Conservation (phyloP, 2,888 invertebrate species). For the Nezara viridula region DNA sequence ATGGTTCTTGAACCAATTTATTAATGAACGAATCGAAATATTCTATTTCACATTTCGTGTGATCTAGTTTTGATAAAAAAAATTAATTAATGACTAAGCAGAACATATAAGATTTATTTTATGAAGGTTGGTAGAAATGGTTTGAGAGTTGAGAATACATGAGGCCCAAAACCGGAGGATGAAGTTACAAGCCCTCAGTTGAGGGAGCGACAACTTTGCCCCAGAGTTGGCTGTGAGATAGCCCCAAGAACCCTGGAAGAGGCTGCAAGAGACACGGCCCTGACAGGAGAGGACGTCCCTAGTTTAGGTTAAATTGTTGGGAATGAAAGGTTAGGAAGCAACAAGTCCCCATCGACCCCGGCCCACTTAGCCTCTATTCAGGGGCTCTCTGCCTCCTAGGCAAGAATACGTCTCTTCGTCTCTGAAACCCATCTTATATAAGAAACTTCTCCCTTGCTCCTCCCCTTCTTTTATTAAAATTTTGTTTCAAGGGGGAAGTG, state of each 20-base stretch:
- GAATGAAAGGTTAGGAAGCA: constrained; percentile 9
- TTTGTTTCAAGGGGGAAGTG: constrained; percentile 14
- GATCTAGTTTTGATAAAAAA: too few relatives aligned
- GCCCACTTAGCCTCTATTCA: constrained; percentile 2
- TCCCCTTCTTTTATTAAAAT: not conserved
- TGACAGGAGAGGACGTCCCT: constrained; percentile 18
- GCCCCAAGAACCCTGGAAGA: not conserved
- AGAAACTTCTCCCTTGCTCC: not conserved
- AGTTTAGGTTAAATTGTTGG: constrained; percentile 34
- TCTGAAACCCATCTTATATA: not conserved
- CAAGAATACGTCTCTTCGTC: constrained; percentile 20
- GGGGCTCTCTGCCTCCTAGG: not conserved
- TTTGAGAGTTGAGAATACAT: too few relatives aligned
- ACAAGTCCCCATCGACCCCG: constrained; percentile 23
- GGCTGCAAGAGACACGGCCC: not conserved
- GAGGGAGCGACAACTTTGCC: not conserved
- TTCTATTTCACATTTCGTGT: too few relatives aligned
- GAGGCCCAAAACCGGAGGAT: too few relatives aligned
- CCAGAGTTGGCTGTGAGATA: not conserved
- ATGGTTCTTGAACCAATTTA: too few relatives aligned
- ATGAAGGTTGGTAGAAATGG: too few relatives aligned
- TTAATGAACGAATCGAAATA: too few relatives aligned
- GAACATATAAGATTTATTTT: too few relatives aligned
- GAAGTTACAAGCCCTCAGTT: not conserved
- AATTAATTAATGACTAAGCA: too few relatives aligned